Conservation (phyloP, 2,113 vertebrate species). For the Glareola pratincola region DNA sequence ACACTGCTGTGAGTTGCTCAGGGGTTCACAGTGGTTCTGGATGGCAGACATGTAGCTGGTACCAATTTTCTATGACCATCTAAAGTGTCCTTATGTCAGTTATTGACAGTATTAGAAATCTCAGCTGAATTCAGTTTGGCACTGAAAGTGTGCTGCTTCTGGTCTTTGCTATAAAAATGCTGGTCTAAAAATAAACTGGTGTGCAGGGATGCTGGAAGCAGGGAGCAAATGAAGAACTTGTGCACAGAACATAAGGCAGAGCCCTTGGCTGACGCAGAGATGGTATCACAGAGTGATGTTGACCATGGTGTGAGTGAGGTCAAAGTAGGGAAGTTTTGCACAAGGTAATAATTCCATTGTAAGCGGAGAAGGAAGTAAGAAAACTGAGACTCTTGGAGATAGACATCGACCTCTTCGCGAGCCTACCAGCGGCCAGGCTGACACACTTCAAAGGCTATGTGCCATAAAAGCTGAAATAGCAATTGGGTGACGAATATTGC, state of each 20-base stretch:
- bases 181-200: conserved; percentile 13
- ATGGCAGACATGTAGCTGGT: rapidly evolving
- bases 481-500: background rate
- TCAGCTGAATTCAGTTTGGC: background rate
- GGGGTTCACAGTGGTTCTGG: background rate
- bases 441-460: background rate
- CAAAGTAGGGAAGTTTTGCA: background rate
- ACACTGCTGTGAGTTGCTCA: background rate
- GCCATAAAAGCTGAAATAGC: background rate
- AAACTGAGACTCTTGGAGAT: background rate
- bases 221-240: background rate
- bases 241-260: background rate
- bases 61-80: background rate
- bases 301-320: background rate
- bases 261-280: background rate
- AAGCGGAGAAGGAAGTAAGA: background rate
- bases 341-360: background rate
- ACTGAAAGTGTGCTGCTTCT: background rate
- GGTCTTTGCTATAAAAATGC: conserved; percentile 34
- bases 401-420: background rate
- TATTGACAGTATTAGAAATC: background rate
- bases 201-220: background rate
- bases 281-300: background rate
- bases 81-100: background rate
- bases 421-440: rapidly evolving